These are phyloP conservation scores for Linurgus olivaceus DNA, from an alignment of 2,797 vertebrate genomes.

Conservation along the genomic window DNA sequence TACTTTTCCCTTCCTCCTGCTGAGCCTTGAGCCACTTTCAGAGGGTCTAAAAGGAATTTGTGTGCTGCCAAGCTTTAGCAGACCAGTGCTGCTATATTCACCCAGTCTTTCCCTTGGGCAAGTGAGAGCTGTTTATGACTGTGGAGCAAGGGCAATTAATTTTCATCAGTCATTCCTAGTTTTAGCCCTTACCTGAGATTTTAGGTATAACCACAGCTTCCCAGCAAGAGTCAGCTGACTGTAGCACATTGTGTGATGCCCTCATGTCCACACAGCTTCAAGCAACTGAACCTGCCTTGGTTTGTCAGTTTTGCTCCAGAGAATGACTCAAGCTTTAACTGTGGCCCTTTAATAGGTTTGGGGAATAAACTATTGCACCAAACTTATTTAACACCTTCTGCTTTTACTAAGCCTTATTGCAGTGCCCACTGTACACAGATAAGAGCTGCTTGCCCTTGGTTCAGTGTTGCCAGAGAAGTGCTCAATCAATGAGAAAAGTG, in stretches of 20 bases:
- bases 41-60: neutral
- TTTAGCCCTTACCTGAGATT: neutral
- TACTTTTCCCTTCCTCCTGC: neutral
- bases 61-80: neutral
- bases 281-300: neutral
- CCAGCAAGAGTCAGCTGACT: neutral
- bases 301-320: neutral
- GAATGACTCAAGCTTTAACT: accelerated
- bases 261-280: accelerated
- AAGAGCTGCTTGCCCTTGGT: neutral
- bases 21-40: neutral
- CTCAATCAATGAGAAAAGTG: conserved; percentile 12
- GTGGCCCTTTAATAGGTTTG: neutral
- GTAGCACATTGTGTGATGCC: accelerated
- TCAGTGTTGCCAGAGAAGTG: neutral
- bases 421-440: neutral
- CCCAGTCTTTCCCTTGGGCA: accelerated
- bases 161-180: neutral
- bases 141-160: neutral
- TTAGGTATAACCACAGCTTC: neutral
- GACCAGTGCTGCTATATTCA: neutral
- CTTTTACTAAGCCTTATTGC: neutral
- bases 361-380: neutral
- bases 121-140: neutral
- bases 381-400: neutral